Base-by-base conservation (phyloP, 2,113 vertebrate genomes). In the Paramormyrops kingsleyae region DNA sequence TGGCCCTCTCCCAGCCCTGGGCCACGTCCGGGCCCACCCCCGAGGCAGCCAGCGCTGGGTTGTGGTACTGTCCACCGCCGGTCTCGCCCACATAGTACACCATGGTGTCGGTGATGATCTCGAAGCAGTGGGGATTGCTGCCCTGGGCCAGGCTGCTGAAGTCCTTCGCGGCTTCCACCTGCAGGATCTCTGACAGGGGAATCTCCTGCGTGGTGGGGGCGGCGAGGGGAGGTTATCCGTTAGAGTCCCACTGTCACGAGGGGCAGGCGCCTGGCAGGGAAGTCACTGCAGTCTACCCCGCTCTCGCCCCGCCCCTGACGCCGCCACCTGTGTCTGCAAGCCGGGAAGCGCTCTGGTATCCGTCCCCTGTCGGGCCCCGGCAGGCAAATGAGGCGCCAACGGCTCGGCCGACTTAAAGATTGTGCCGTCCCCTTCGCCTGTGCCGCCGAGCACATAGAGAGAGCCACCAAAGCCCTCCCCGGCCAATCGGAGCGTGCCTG, bases 51-150 rank as follows among this genome's bases (percentile, higher is more conserved):
- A 99, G 96, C 90, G 95, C 96, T 0, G 98, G 97, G 93, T 94
- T 99, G 93, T 98, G 97, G 92, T 97, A 97, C 93, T 93, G 94
- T 91, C 96, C 96, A 89, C 96, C 95, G 91, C 96, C 97, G 95
- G 97, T 98, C 94, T 99, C 99, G n/a, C 99, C 99, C 91, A 99
- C 98, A 91, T 99, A 99, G 96, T 99, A 99, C 8, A 99, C 97
- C 97, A 99, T 97, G 44, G 97, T 99, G 92, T 97, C 97, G 42
- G 99, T 99, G 95, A 99, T 98, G 94, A 99, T 97, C 96, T 99
- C 98, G 94, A 99, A 99, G 95, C 98, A 99, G 96, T 99, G 98
- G 19, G 98, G 98, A 94, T 97, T 99, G 95, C 98, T 98, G 91
- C 97, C 97, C 93, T 97, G 97, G 62, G 97, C 96, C 90, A 96